These are phyloP conservation scores for Ascidia mentula DNA, from an alignment of 23 tunicate genomes.

Conservation along the genomic window DNA sequence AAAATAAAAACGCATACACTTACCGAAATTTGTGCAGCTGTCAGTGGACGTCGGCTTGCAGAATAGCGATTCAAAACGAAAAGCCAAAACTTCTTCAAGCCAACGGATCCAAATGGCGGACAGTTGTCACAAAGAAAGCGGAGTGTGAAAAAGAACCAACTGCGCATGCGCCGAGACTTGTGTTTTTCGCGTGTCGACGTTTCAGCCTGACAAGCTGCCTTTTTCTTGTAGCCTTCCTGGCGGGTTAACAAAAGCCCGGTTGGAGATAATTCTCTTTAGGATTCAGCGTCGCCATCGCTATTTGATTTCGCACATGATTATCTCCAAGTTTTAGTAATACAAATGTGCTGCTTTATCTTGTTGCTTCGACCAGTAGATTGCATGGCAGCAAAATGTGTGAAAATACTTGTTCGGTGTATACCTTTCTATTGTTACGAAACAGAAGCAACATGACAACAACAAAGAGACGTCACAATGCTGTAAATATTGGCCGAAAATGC, in stretches of 20 bases:
- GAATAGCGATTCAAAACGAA: not conserved
- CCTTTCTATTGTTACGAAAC: too few relatives aligned
- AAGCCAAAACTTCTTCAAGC: not conserved
- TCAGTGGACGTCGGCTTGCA: not conserved
- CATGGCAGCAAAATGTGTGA: too few relatives aligned
- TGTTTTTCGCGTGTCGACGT: not conserved
- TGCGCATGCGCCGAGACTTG: constrained; percentile 84
- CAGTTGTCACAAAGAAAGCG: constrained; percentile 25
- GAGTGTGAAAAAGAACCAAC: constrained; percentile 17
- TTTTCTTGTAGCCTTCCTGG: not conserved
- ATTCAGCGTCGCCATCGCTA: too few relatives aligned
- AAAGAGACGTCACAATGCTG: too few relatives aligned
- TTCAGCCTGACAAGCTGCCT: not conserved
- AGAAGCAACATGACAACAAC: too few relatives aligned
- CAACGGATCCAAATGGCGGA: constrained; percentile 6
- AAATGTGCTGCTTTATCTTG: too few relatives aligned
- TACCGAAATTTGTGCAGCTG: not conserved
- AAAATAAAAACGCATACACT: not conserved
- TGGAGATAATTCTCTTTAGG: not conserved
- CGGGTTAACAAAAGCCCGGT: not conserved
- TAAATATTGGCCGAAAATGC: too few relatives aligned
- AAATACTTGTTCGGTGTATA: too few relatives aligned
- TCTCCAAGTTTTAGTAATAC: too few relatives aligned
- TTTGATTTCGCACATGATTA: too few relatives aligned
- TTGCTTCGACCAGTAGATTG: too few relatives aligned